Percentiles rank a stretch among this genome's conserved stretches.
Evolutionary conservation across 2,113 vertebrate species (phyloP).

Genomic region (Piaya cayana): DNA sequence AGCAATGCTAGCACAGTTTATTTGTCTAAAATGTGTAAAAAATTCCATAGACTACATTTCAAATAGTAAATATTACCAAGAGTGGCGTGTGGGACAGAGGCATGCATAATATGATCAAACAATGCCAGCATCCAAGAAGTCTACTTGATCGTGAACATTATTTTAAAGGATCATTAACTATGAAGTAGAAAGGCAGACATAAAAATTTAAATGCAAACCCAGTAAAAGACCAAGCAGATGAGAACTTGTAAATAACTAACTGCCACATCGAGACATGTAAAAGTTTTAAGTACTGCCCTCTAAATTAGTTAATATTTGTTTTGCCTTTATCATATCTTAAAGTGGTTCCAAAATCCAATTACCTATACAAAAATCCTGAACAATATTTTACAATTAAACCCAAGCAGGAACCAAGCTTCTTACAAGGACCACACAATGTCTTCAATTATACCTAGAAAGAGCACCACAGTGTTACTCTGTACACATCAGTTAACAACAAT

Average conservation of each 20-base stretch:
- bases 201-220: slow-evolving; percentile 10
- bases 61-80: slow-evolving; percentile 17
- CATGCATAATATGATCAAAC: slow-evolving; percentile 25
- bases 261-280: not conserved
- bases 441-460: slow-evolving; percentile 63
- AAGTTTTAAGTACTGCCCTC: slow-evolving; percentile 12
- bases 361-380: slow-evolving; percentile 36
- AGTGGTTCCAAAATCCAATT: slow-evolving; percentile 44
- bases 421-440: slow-evolving; percentile 59
- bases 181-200: not conserved
- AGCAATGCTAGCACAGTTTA: not conserved
- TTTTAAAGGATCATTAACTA: slow-evolving; percentile 19
- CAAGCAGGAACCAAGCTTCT: slow-evolving; percentile 31
- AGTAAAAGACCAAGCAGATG: not conserved
- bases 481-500: slow-evolving; percentile 65
- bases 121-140: slow-evolving; percentile 7
- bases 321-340: slow-evolving; percentile 23
- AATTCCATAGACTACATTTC: slow-evolving; percentile 20
- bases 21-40: not conserved
- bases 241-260: not conserved
- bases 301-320: slow-evolving; percentile 3
- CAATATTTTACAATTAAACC: slow-evolving; percentile 51
- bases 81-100: slow-evolving; percentile 14
- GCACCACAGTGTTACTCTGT: slow-evolving; percentile 50
- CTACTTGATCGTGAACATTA: not conserved